phyloP scores from a whole-genome alignment of 1,140 invertebrate genomes.

The Vanessa tameamea region DNA sequence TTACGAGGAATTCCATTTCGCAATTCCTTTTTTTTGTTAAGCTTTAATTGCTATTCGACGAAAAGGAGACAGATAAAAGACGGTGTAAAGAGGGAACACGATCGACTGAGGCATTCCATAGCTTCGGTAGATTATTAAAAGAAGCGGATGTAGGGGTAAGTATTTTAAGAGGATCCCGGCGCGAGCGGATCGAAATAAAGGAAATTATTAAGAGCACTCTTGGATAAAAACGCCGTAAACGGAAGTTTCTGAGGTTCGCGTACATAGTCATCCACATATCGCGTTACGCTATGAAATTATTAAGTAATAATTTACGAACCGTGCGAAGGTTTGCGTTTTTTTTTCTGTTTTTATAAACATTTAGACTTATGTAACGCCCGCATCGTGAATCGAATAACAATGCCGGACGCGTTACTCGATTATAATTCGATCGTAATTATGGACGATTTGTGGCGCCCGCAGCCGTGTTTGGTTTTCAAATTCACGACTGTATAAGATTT shows the following conservation, averaged over 20 bases:
- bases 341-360: conserved; percentile 54
- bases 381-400: conserved; percentile 55
- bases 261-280: conserved; percentile 54
- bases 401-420: conserved; percentile 53
- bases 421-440: conserved; percentile 64
- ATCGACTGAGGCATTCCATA: conserved; percentile 72
- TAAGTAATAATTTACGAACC: conserved; percentile 63
- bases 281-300: conserved; percentile 62
- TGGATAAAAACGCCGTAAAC: conserved; percentile 67
- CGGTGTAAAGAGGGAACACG: conserved; percentile 65
- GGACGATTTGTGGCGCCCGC: conserved; percentile 43
- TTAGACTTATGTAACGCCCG: conserved; percentile 58
- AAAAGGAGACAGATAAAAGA: conserved; percentile 73
- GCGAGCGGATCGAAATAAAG: conserved; percentile 77
- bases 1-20: conserved; percentile 71
- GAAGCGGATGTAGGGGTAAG: conserved; percentile 79
- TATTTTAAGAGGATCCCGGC: conserved; percentile 78
- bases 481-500: conserved; percentile 40
- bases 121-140: conserved; percentile 79
- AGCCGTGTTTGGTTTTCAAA: conserved; percentile 47
- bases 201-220: conserved; percentile 78
- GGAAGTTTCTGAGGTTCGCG: conserved; percentile 60
- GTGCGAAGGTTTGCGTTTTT: conserved; percentile 53
- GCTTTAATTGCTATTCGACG: conserved; percentile 72
- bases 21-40: conserved; percentile 63